Conservation (phyloP, 2,797 vertebrate genomes). For the Gallirallus australis region DNA sequence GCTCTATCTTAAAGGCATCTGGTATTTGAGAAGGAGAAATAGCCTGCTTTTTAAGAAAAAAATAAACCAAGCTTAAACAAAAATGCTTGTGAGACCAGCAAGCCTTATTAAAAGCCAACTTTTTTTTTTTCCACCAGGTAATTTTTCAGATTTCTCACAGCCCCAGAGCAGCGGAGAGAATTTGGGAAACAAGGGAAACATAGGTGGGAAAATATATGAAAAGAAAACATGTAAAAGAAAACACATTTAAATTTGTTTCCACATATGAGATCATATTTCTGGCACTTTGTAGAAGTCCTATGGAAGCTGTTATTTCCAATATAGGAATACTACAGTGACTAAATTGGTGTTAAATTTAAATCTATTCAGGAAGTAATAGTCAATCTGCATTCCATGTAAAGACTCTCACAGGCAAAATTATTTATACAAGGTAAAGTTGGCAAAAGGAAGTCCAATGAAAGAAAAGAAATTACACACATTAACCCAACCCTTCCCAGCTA, state of each 20-base stretch:
- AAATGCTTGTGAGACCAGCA: not conserved
- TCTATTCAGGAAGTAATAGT: slow-evolving; percentile 86
- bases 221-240: slow-evolving; percentile 78
- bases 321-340: slow-evolving; percentile 79
- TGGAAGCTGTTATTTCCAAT: slow-evolving; percentile 81
- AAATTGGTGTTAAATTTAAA: slow-evolving; percentile 84
- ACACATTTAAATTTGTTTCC: slow-evolving; percentile 82
- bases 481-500: slow-evolving; percentile 67
- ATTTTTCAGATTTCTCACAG: slow-evolving; percentile 44
- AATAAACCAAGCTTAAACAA: not conserved
- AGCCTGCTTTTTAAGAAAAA: not conserved
- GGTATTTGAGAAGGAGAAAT: slow-evolving; percentile 27
- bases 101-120: slow-evolving; percentile 57
- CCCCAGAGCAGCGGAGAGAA: slow-evolving; percentile 47
- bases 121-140: not conserved
- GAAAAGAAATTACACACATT: slow-evolving; percentile 67
- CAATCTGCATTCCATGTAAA: slow-evolving; percentile 78
- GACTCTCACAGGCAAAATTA: slow-evolving; percentile 79
- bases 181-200: slow-evolving; percentile 72
- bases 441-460: slow-evolving; percentile 77
- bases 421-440: slow-evolving; percentile 81
- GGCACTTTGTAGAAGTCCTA: slow-evolving; percentile 84
- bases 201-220: slow-evolving; percentile 68
- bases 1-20: slow-evolving; percentile 53
- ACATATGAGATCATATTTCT: slow-evolving; percentile 84